Conservation (phyloP, 1,140 invertebrate species). For the Eurosta solidaginis region DNA sequence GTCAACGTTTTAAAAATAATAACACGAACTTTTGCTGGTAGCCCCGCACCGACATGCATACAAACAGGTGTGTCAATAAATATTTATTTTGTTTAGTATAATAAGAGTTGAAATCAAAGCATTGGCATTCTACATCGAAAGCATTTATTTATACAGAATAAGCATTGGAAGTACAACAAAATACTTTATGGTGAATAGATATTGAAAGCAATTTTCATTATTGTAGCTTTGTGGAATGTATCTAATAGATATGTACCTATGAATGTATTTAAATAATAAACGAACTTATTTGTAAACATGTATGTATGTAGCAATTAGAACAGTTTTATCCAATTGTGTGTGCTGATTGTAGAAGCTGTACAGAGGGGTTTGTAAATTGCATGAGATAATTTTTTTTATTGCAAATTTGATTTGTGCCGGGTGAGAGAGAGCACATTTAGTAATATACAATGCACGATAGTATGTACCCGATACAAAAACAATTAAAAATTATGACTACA, state of each 20-base stretch:
- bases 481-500: not conserved
- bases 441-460: too few species aligned
- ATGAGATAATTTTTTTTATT: not conserved
- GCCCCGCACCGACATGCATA: too few species aligned
- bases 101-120: conserved; percentile 20
- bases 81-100: too few species aligned
- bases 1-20: too few species aligned
- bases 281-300: too few species aligned
- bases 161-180: conserved; percentile 11
- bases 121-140: conserved; percentile 17
- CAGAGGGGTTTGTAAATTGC: not conserved
- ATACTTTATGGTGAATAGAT: not conserved
- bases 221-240: not conserved
- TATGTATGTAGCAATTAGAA: not conserved
- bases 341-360: not conserved
- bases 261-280: too few species aligned
- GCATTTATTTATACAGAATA: conserved; percentile 7
- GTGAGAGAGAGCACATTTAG: not conserved
- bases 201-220: not conserved
- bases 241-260: not conserved
- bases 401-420: not conserved
- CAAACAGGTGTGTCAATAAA: too few species aligned
- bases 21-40: too few species aligned
- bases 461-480: not conserved
- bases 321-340: not conserved